A percentile compares a stretch with the other conserved stretches of the same genome.
These are phyloP conservation scores for Takifugu ocellatus DNA, from an alignment of 2,797 vertebrate species.

Conservation along the genomic window DNA sequence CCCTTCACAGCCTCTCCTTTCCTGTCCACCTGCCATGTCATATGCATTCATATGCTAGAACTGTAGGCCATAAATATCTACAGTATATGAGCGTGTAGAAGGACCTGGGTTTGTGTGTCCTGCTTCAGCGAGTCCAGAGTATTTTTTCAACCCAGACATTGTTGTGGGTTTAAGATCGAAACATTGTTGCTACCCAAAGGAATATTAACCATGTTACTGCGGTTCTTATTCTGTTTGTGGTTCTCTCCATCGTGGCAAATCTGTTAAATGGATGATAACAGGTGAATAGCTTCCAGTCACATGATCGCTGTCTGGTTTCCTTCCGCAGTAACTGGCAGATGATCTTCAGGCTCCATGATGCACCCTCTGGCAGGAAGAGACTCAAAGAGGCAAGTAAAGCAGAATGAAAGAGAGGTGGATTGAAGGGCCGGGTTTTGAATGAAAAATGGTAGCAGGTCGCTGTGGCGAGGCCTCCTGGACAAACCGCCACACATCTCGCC, in stretches of 20 bases:
- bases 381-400: constrained; percentile 16
- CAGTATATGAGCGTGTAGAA: no score
- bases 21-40: constrained; percentile 48
- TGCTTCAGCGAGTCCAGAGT: background rate
- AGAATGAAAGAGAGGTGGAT: constrained; percentile 8
- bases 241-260: no score
- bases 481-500: constrained; percentile 30
- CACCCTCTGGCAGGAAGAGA: constrained; percentile 25
- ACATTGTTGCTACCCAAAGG: no score
- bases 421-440: constrained; percentile 30
- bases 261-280: no score
- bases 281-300: no score
- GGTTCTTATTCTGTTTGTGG: no score
- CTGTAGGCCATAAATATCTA: constrained; percentile 40
- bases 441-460: constrained; percentile 45
- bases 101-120: background rate
- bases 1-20: background rate
- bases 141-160: no score
- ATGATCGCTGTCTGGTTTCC: constrained; percentile 16
- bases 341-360: constrained; percentile 54
- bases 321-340: constrained; percentile 36
- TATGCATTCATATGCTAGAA: constrained; percentile 44
- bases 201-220: no score
- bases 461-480: constrained; percentile 32
- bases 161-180: no score